Percentiles rank a stretch among this genome's conserved stretches.
These are phyloP conservation scores for Oryzaephilus surinamensis DNA, from an alignment of 1,140 invertebrate species.

Conservation along the genomic window DNA sequence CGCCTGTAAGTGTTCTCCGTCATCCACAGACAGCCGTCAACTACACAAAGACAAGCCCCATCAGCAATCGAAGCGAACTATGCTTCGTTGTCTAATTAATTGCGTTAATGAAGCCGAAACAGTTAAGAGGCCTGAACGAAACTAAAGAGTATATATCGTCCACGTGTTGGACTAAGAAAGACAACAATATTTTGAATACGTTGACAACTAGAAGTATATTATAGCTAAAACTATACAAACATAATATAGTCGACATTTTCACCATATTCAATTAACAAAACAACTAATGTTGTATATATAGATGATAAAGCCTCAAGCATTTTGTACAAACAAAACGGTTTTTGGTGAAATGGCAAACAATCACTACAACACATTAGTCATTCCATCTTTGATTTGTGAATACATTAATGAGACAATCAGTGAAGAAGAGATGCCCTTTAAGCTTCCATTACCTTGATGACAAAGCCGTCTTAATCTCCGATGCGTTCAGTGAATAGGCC, in stretches of 20 bases:
- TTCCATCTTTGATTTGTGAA: slow-evolving; percentile 30
- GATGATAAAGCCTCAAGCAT: neutral
- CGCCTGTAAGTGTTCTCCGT: slow-evolving; percentile 12
- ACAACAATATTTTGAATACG: slow-evolving; percentile 4
- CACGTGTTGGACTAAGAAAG: slow-evolving; percentile 9
- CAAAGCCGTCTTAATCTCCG: slow-evolving; percentile 28
- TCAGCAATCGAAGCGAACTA: slow-evolving; percentile 21
- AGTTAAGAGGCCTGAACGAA: slow-evolving; percentile 11
- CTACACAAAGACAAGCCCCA: slow-evolving; percentile 21
- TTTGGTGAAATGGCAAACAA: slow-evolving; percentile 15
- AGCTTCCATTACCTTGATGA: slow-evolving; percentile 32
- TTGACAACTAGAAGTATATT: no score
- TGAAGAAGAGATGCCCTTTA: slow-evolving; percentile 18
- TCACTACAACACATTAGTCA: slow-evolving; percentile 25
- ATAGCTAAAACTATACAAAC: no score
- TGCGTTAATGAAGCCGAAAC: slow-evolving; percentile 26
- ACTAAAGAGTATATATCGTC: slow-evolving; percentile 5
- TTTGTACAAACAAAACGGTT: slow-evolving; percentile 1
- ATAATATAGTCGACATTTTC: no score
- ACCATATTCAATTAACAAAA: no score
- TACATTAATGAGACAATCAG: slow-evolving; percentile 30
- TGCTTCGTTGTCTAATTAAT: slow-evolving; percentile 26
- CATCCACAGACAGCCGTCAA: slow-evolving; percentile 15
- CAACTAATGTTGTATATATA: neutral
- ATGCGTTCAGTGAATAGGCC: slow-evolving; percentile 15